These are phyloP conservation scores for Palloptera scutellata DNA, from an alignment of 2,888 invertebrate species.

Conservation along the genomic window DNA sequence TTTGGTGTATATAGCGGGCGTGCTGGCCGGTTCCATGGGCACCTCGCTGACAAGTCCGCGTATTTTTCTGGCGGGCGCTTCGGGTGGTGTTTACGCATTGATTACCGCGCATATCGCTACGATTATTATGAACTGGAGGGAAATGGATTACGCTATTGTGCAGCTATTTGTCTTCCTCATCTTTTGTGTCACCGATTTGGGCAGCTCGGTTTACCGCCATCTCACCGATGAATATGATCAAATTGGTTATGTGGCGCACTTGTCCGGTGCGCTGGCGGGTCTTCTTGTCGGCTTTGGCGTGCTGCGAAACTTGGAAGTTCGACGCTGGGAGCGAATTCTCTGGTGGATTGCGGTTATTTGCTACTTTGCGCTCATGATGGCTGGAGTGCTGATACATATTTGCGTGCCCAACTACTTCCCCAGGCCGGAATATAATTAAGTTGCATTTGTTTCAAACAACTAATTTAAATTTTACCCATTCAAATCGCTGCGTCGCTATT, in stretches of 20 bases:
- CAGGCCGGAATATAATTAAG: constrained; percentile 54
- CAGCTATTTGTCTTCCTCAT: constrained; percentile 84
- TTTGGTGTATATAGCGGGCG: constrained; percentile 83
- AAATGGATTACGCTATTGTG: constrained; percentile 93
- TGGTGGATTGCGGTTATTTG: constrained; percentile 83
- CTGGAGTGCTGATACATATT: constrained; percentile 77
- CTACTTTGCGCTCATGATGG: constrained; percentile 75
- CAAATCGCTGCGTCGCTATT: too few relatives aligned
- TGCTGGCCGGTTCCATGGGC: constrained; percentile 83
- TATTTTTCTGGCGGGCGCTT: constrained; percentile 89
- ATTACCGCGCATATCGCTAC: constrained; percentile 93
- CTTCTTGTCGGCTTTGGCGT: constrained; percentile 81
- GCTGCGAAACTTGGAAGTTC: constrained; percentile 81
- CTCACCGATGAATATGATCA: constrained; percentile 74
- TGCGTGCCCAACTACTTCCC: constrained; percentile 70
- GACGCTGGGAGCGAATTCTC: constrained; percentile 80
- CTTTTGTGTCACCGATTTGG: constrained; percentile 84
- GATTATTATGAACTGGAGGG: constrained; percentile 93
- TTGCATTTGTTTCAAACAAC: too few relatives aligned
- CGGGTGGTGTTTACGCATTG: constrained; percentile 93
- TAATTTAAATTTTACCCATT: too few relatives aligned
- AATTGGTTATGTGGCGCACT: constrained; percentile 93
- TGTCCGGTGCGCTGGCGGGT: constrained; percentile 91
- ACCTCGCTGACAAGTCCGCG: constrained; percentile 82
- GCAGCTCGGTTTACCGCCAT: constrained; percentile 92